phyloP scores from a whole-genome alignment of 1,140 invertebrate genomes.

The Ceratitis capitata region DNA sequence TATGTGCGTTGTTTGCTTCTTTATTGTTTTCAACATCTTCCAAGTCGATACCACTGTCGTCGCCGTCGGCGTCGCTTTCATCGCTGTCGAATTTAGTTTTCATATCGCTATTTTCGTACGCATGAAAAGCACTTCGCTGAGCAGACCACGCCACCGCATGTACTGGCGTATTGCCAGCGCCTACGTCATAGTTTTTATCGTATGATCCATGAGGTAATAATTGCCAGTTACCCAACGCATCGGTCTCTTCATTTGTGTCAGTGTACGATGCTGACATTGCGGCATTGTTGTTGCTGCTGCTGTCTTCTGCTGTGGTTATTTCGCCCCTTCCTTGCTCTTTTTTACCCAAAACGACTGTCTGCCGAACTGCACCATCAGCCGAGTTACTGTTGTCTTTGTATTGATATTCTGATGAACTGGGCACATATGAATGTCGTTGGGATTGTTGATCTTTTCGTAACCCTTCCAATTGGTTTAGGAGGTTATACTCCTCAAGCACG shows the following conservation, averaged over 20 bases:
- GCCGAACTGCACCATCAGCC: background rate
- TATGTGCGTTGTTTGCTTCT: constrained; percentile 30
- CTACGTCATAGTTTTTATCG: constrained; percentile 48
- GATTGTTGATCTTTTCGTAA: constrained; percentile 20
- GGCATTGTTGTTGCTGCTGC: background rate
- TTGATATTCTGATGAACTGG: background rate
- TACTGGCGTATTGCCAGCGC: background rate
- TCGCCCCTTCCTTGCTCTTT: background rate
- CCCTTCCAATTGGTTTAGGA: background rate
- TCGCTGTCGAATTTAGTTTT: background rate
- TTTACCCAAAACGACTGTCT: background rate
- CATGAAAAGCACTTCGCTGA: background rate
- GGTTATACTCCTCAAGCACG: background rate
- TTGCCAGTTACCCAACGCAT: background rate
- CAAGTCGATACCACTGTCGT: background rate
- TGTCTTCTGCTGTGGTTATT: background rate
- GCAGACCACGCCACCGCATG: constrained; percentile 15
- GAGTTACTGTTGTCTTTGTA: background rate
- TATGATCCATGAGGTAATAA: constrained; percentile 54
- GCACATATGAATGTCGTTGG: background rate
- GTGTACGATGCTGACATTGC: background rate
- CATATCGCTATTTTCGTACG: constrained; percentile 22
- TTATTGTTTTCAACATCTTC: background rate
- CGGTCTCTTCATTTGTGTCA: background rate
- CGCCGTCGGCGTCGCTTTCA: background rate